Conservation (phyloP, 2,113 vertebrate genomes). For the Menura novaehollandiae region DNA sequence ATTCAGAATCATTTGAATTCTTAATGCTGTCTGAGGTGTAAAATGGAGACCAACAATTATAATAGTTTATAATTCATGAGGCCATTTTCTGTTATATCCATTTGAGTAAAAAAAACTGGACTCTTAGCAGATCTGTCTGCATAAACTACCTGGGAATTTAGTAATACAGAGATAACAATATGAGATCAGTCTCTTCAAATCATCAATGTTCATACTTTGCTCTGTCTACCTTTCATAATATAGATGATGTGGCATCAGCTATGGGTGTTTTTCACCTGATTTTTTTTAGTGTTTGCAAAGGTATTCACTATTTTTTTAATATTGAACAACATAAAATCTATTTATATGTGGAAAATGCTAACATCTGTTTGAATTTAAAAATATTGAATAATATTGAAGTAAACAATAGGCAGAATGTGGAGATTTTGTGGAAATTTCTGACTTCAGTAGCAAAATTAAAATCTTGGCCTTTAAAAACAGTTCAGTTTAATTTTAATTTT, state of each 20-base stretch:
- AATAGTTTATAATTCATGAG: not conserved
- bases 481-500: not conserved
- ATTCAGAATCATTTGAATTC: not conserved
- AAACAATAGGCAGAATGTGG: not conserved
- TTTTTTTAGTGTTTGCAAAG: not conserved
- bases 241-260: not conserved
- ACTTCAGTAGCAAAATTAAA: not conserved
- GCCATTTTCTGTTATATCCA: not conserved
- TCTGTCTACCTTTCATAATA: not conserved
- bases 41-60: not conserved
- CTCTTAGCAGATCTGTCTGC: not conserved
- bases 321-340: not conserved
- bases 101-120: not conserved
- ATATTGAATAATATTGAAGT: not conserved
- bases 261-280: not conserved
- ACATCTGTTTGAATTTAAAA: not conserved
- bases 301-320: not conserved
- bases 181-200: not conserved
- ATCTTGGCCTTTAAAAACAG: not conserved
- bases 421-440: not conserved
- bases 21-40: not conserved
- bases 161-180: not conserved
- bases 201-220: not conserved
- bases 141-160: not conserved
- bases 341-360: not conserved